Base-by-base conservation (phyloP, 2,888 invertebrate species). In the Thyatira batis region DNA sequence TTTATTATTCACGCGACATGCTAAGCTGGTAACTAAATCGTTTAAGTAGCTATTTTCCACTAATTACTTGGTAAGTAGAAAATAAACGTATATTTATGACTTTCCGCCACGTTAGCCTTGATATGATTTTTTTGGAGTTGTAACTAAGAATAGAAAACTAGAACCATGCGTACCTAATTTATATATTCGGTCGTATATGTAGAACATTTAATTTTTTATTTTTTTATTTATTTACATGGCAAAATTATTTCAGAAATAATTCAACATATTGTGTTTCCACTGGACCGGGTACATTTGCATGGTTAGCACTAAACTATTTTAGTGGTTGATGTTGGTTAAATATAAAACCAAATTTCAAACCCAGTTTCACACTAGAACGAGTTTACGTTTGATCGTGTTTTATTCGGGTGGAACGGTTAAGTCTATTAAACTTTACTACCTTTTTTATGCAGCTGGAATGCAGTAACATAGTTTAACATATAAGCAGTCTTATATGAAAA, bases 401-500 rank as follows among this genome's bases (percentile, higher is more conserved):
- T n/a, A n/a, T n/a, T n/a, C n/a, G n/a, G n/a, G n/a, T n/a, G n/a
- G n/a, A n/a, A n/a, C n/a, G n/a, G n/a, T n/a, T n/a, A n/a, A n/a
- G n/a, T n/a, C n/a, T n/a, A n/a, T n/a, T n/a, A n/a, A n/a, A n/a
- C n/a, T n/a, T n/a, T n/a, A n/a, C n/a, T n/a, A n/a, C n/a, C n/a
- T n/a, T n/a, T n/a, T n/a, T n/a, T n/a, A n/a, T 13, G 2, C 8
- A 33, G 1, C n/a, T 5, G 2, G 13, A 13, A 4, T 33, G 33
- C 13, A 13, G 13, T 13, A 13, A 8, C 13, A 8, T 33, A 3
- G 13, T 33, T n/a, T 13, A 5, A 17, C 39, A 39, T 39, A 8
- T 17, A 0, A 13, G n/a, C 55, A 39, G 43, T 54, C 66, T 54
- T 57, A 61, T 68, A 65, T 60, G 51, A 52, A 43, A 50, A 53